Conservation (phyloP, 2,888 invertebrate species). For the Cataglyphis cursor region DNA sequence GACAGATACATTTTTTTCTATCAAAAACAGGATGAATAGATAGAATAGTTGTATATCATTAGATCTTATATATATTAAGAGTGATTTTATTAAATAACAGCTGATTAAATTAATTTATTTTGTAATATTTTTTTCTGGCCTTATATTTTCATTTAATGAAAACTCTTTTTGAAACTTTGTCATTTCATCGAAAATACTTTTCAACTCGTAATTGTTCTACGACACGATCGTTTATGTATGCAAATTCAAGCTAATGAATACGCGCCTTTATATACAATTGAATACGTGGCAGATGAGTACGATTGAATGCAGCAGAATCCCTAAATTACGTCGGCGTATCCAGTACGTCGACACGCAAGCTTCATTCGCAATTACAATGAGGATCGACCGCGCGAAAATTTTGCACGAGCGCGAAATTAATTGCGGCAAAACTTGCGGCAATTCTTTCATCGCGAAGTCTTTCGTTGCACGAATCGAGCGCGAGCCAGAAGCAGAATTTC, state of each 20-base stretch:
- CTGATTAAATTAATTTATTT: constrained; percentile 4
- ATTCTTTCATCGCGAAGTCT: neutral
- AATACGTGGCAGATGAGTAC: constrained; percentile 28
- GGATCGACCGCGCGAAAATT: constrained; percentile 37
- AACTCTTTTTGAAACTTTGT: neutral
- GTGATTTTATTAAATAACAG: neutral
- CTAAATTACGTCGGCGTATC: constrained; percentile 52
- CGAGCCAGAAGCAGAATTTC: neutral
- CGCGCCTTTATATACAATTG: constrained; percentile 26
- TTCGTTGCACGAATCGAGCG: constrained; percentile 8
- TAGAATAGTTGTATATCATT: neutral
- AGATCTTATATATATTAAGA: neutral
- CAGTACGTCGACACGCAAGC: constrained; percentile 18
- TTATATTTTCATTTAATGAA: constrained; percentile 12
- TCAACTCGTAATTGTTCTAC: constrained; percentile 14
- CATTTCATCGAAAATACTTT: neutral
- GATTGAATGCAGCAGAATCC: constrained; percentile 9
- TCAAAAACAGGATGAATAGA: neutral
- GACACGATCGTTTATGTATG: constrained; percentile 29
- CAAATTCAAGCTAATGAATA: constrained; percentile 44
- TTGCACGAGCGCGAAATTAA: constrained; percentile 34
- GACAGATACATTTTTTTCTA: neutral
- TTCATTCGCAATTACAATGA: constrained; percentile 43
- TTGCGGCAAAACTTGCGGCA: neutral
- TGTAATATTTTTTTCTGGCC: neutral